Evolutionary conservation across 2,888 invertebrate species (phyloP).

Genomic region (Microdon myrmicae): DNA sequence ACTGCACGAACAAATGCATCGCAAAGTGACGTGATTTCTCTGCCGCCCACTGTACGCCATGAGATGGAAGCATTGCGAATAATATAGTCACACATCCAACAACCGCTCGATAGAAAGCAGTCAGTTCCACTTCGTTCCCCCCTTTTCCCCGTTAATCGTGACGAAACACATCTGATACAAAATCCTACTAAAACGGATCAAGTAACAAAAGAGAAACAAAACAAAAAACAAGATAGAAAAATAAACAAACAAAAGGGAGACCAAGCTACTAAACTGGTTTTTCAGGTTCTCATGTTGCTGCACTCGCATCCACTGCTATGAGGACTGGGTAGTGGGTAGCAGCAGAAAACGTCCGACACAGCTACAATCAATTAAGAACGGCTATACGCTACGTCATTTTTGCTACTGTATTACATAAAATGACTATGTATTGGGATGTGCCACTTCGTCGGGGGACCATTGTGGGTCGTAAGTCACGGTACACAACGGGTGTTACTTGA

Average conservation of each 20-base stretch:
- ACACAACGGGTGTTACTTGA: no score
- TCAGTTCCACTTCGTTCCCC: constrained; percentile 7
- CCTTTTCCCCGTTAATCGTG: constrained; percentile 27
- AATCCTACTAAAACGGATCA: constrained; percentile 8
- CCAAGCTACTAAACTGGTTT: constrained; percentile 35
- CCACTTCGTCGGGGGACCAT: no score
- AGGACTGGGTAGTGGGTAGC: constrained; percentile 12
- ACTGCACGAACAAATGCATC: no score
- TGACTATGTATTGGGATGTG: no score
- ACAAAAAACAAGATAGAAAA: constrained; percentile 14
- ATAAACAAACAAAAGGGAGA: constrained; percentile 21
- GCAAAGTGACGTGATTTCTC: no score
- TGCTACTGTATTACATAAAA: constrained; percentile 39
- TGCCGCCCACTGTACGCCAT: no score
- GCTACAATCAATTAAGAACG: constrained; percentile 20
- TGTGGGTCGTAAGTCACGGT: no score
- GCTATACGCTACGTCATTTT: constrained; percentile 49
- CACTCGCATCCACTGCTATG: constrained; percentile 7
- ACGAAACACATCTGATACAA: constrained; percentile 31
- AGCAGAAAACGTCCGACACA: no score
- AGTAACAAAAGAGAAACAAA: constrained; percentile 20
- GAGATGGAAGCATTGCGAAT: no score
- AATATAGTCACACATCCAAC: no score
- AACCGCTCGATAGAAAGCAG: no score
- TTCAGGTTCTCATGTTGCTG: constrained; percentile 25